These are phyloP conservation scores for Loris lydekkerianus DNA, from an alignment of 2,797 vertebrate genomes.

Conservation along the genomic window DNA sequence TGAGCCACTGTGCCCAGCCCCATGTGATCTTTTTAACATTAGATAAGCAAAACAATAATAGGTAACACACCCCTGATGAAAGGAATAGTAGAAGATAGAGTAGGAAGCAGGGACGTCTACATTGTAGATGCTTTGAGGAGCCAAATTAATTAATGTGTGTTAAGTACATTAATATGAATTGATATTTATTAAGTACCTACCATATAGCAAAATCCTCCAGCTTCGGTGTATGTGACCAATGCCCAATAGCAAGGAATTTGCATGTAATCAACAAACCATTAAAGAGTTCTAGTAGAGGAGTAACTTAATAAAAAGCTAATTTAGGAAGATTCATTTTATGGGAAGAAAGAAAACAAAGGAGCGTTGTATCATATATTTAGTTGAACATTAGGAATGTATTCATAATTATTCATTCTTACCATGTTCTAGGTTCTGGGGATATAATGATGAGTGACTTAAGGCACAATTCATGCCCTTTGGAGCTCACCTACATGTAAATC, in stretches of 20 bases:
- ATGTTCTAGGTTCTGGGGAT: background rate
- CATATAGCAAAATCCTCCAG: background rate
- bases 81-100: background rate
- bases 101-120: background rate
- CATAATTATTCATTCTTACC: background rate
- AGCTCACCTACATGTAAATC: background rate
- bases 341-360: background rate
- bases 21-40: constrained; percentile 48
- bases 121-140: background rate
- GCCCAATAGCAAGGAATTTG: background rate
- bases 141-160: background rate
- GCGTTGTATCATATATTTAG: background rate
- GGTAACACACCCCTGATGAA: background rate
- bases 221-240: too few species aligned
- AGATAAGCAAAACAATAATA: background rate
- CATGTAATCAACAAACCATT: background rate
- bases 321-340: constrained; percentile 53
- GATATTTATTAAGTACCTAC: background rate
- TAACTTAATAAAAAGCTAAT: constrained; percentile 50
- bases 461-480: background rate
- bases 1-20: background rate
- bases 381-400: background rate
- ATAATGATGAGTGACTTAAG: constrained; percentile 35
- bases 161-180: background rate
- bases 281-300: constrained; percentile 18